Conservation (phyloP, 2,888 invertebrate species). For the Latrodectus hesperus region DNA sequence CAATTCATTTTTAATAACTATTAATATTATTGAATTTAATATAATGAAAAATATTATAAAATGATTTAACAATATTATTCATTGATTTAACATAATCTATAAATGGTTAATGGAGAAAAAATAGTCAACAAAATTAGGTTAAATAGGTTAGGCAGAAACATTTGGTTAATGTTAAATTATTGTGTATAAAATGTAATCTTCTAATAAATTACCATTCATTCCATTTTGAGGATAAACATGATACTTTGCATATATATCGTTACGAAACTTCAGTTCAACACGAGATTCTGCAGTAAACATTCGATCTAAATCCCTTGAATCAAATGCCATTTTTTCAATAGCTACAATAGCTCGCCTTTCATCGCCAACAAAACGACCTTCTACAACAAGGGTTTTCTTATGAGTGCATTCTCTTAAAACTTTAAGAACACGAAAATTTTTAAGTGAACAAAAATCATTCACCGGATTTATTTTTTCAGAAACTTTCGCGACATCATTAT, state of each 20-base stretch:
- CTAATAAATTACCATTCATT: conserved; percentile 44
- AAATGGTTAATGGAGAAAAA: too few relatives aligned
- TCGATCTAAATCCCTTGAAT: conserved; percentile 36
- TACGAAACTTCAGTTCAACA: conserved; percentile 55
- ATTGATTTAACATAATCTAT: too few relatives aligned
- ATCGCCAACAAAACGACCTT: conserved; percentile 56
- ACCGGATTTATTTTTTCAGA: not conserved
- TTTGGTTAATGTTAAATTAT: too few relatives aligned
- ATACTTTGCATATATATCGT: conserved; percentile 62
- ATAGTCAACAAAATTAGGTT: too few relatives aligned
- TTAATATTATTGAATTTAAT: too few relatives aligned
- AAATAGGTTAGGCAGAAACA: too few relatives aligned
- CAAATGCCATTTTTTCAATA: conserved; percentile 59
- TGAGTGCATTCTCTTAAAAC: conserved; percentile 49
- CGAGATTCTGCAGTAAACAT: conserved; percentile 43
- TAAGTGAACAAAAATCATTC: conserved; percentile 31
- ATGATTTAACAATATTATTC: too few relatives aligned
- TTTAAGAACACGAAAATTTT: conserved; percentile 37
- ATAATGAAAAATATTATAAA: too few relatives aligned
- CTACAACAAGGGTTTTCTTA: conserved; percentile 45
- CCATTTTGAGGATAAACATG: conserved; percentile 57
- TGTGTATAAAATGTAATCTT: too few relatives aligned
- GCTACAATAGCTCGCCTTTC: conserved; percentile 47
- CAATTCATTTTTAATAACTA: too few relatives aligned
- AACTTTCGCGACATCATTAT: conserved; percentile 31